phyloP scores from a whole-genome alignment of 2,888 invertebrate genomes.

The Empis stercorea region DNA sequence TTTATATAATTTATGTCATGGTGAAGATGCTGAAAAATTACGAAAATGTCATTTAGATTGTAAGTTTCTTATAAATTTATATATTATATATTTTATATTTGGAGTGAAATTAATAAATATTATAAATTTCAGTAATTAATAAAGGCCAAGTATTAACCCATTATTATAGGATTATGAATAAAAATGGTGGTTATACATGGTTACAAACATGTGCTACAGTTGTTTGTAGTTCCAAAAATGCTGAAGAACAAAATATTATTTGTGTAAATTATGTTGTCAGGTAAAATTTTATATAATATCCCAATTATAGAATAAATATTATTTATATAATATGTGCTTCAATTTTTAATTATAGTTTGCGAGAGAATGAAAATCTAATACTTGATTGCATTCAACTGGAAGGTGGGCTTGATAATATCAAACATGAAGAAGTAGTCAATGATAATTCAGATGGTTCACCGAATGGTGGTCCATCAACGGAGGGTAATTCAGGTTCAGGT shows the following conservation, averaged over 20 bases:
- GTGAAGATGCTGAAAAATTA: constrained; percentile 87
- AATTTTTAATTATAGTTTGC: constrained; percentile 20
- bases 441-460: constrained; percentile 84
- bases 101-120: constrained; percentile 16
- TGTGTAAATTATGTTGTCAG: constrained; percentile 96
- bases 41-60: constrained; percentile 90
- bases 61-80: constrained; percentile 45
- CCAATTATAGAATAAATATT: neutral
- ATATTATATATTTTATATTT: neutral
- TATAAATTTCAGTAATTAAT: constrained; percentile 64
- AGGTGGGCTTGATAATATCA: constrained; percentile 63
- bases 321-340: neutral
- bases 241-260: constrained; percentile 93
- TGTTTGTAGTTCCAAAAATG: constrained; percentile 88
- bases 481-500: constrained; percentile 17
- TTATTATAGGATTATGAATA: constrained; percentile 93
- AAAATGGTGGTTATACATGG: constrained; percentile 93
- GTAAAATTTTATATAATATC: constrained; percentile 36
- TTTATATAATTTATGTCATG: constrained; percentile 88
- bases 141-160: constrained; percentile 95
- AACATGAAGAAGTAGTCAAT: constrained; percentile 59
- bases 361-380: constrained; percentile 76
- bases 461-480: constrained; percentile 43
- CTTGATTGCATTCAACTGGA: constrained; percentile 91
- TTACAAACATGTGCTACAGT: constrained; percentile 94